Evolutionary conservation across 1,140 invertebrate genomes (phyloP).

Genomic region (Ips nitidus): DNA sequence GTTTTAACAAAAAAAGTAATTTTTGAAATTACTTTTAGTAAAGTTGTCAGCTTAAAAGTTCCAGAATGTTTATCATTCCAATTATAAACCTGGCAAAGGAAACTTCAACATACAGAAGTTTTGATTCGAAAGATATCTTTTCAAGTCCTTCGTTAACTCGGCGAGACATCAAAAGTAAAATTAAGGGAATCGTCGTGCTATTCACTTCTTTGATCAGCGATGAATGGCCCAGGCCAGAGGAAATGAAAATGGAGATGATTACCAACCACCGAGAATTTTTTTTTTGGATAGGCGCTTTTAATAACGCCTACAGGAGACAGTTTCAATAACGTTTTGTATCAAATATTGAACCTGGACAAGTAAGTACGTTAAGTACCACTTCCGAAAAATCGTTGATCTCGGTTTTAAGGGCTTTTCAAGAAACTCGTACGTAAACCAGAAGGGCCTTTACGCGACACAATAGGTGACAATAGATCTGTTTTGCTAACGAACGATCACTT

Average conservation of each 20-base stretch:
- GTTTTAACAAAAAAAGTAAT: not conserved
- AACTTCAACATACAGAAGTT: constrained; percentile 13
- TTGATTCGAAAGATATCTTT: constrained; percentile 16
- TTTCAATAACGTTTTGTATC: too few species aligned
- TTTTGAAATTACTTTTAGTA: not conserved
- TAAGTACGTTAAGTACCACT: too few species aligned
- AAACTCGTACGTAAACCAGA: constrained; percentile 39
- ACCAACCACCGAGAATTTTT: constrained; percentile 3
- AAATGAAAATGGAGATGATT: constrained; percentile 24
- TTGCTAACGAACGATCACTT: constrained; percentile 53
- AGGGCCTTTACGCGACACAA: constrained; percentile 46
- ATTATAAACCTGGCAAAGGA: constrained; percentile 6
- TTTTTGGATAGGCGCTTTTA: constrained; percentile 12
- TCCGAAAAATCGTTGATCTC: too few species aligned
- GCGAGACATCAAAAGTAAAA: constrained; percentile 27
- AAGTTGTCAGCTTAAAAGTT: not conserved
- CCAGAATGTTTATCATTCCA: constrained; percentile 13
- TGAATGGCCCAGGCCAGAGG: constrained; percentile 21
- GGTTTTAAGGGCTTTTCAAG: not conserved
- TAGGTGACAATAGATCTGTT: constrained; percentile 50
- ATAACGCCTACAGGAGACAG: not conserved
- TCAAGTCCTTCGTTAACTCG: constrained; percentile 22
- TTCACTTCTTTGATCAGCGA: constrained; percentile 19
- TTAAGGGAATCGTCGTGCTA: constrained; percentile 25
- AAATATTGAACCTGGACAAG: too few species aligned